phyloP scores from a whole-genome alignment of 2,113 vertebrate genomes.

The Gobius niger region DNA sequence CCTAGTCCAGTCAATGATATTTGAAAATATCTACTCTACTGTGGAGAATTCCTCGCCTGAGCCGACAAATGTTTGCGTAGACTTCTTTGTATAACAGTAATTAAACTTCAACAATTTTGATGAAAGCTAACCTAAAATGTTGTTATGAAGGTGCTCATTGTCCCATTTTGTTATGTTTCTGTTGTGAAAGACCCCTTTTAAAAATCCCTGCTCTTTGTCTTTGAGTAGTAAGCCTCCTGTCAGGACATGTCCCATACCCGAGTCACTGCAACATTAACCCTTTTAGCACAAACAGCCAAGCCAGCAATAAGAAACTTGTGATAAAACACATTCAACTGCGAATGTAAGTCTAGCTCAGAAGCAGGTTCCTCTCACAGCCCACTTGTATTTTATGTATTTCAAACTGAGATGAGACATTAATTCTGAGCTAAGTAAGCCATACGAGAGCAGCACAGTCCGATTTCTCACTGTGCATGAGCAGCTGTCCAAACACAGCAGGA shows the following conservation, averaged over 20 bases:
- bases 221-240: conserved; percentile 69
- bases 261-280: conserved; percentile 72
- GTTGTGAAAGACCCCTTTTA: conserved; percentile 64
- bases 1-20: too few relatives aligned
- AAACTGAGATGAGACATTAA: conserved; percentile 74
- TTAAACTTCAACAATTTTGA: background rate
- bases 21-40: too few relatives aligned
- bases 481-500: conserved; percentile 78
- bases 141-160: conserved; percentile 54
- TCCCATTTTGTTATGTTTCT: conserved; percentile 68
- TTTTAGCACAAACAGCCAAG: conserved; percentile 27
- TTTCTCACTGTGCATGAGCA: conserved; percentile 75
- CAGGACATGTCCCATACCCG: conserved; percentile 72
- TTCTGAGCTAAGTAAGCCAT: conserved; percentile 68
- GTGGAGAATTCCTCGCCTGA: too few relatives aligned
- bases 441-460: conserved; percentile 65
- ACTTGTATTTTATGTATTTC: conserved; percentile 66
- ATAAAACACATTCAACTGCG: conserved; percentile 11
- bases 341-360: conserved; percentile 17
- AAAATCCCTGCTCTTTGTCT: conserved; percentile 45
- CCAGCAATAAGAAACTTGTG: conserved; percentile 26
- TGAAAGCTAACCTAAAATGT: background rate
- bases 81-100: too few relatives aligned
- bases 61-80: too few relatives aligned
- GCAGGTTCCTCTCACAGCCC: conserved; percentile 26